Conservation (phyloP, 2,888 invertebrate genomes). For the Escarpia spicata region DNA sequence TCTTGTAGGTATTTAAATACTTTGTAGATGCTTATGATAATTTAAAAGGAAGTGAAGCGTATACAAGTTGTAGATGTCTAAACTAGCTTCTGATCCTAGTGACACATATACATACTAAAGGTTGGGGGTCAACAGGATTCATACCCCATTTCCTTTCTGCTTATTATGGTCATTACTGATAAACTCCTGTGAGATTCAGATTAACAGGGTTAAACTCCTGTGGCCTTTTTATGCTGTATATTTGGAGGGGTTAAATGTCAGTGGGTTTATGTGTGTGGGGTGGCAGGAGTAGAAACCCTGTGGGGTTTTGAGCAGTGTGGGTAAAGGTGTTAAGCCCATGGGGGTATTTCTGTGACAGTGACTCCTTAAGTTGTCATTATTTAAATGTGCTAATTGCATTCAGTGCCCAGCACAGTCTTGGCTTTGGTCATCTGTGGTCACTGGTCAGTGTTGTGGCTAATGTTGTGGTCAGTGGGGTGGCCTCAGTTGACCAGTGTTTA, state of each 20-base stretch:
- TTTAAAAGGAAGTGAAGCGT: neutral
- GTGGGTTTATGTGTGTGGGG: neutral
- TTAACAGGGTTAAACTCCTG: neutral
- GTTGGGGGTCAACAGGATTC: neutral
- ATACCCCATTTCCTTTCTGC: neutral
- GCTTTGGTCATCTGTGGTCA: neutral
- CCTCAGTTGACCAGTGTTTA: slow-evolving; percentile 6
- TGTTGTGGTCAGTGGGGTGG: neutral
- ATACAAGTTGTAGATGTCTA: neutral
- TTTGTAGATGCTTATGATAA: neutral
- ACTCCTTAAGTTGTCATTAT: neutral
- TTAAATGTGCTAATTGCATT: neutral
- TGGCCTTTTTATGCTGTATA: neutral
- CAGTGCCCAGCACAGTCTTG: neutral
- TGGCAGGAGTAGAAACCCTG: neutral
- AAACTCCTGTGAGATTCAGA: neutral
- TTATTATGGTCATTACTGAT: neutral
- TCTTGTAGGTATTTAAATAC: neutral
- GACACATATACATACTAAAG: neutral
- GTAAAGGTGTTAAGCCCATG: neutral
- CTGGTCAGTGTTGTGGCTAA: neutral
- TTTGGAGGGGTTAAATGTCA: neutral
- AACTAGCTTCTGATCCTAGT: neutral
- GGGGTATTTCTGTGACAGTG: neutral
- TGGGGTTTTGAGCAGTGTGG: neutral